phyloP scores from a whole-genome alignment of 2,797 vertebrate species.

The Poecilia velifera region DNA sequence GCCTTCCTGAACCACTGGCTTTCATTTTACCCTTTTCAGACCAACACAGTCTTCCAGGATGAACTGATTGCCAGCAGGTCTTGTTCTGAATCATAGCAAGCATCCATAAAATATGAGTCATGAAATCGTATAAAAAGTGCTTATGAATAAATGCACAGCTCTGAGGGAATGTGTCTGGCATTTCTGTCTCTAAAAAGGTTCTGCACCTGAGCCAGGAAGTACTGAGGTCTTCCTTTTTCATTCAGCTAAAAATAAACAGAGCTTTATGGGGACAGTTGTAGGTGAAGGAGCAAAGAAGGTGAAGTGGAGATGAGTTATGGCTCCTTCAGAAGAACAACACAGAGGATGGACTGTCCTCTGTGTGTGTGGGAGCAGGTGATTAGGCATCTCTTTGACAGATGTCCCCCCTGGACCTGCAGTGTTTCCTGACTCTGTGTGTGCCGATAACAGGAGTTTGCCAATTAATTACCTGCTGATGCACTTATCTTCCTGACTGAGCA shows the following conservation, averaged over 20 bases:
- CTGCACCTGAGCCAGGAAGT: background rate
- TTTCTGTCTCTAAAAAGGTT: background rate
- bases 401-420: conserved; percentile 1
- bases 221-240: background rate
- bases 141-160: conserved; percentile 25
- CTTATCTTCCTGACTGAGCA: conserved; percentile 44
- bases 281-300: conserved; percentile 56
- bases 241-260: background rate
- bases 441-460: conserved; percentile 64
- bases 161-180: background rate
- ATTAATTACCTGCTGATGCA: conserved; percentile 67
- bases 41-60: conserved; percentile 19
- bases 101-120: conserved; percentile 54
- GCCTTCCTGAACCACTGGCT: conserved; percentile 10
- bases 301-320: conserved; percentile 50
- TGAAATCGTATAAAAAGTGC: conserved; percentile 40
- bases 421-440: conserved; percentile 54
- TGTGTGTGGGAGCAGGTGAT: conserved; percentile 33
- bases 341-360: conserved; percentile 13
- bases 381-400: conserved; percentile 63
- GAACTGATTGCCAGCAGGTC: conserved; percentile 12
- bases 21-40: conserved; percentile 28
- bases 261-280: background rate
- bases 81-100: conserved; percentile 20
- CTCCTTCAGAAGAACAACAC: background rate